These are phyloP conservation scores for Epizoanthus ramosus DNA, from an alignment of 92 coral and sea anemone genomes.

Conservation along the genomic window DNA sequence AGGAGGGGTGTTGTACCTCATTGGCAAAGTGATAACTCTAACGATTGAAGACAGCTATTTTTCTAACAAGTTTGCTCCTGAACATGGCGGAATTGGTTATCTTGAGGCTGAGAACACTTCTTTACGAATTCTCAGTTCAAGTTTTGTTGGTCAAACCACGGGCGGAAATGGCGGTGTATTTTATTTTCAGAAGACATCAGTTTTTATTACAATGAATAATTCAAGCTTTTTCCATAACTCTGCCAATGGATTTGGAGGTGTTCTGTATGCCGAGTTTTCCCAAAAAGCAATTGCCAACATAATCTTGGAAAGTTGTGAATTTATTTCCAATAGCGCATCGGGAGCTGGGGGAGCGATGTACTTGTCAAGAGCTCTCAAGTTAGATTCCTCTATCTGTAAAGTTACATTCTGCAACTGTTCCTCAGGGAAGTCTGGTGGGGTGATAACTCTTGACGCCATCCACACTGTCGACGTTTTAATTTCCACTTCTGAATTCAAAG, in stretches of 20 bases:
- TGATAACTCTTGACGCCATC: not conserved
- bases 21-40: conserved; percentile 2
- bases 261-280: not conserved
- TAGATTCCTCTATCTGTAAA: not conserved
- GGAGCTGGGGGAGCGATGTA: conserved; percentile 41
- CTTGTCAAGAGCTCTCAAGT: not conserved
- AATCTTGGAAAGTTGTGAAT: conserved; percentile 12
- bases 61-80: not conserved
- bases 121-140: conserved; percentile 9
- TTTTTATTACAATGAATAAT: conserved; percentile 1
- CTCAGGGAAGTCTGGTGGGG: not conserved
- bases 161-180: conserved; percentile 26
- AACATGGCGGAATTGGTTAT: conserved; percentile 35
- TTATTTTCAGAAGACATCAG: not conserved
- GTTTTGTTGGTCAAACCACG: conserved; percentile 2
- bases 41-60: conserved; percentile 22
- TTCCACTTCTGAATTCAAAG: not conserved
- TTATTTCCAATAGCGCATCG: conserved; percentile 20
- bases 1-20: conserved; percentile 32
- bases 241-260: conserved; percentile 28
- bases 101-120: conserved; percentile 4
- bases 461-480: conserved; percentile 8
- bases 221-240: conserved; percentile 28
- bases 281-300: not conserved
- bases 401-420: conserved; percentile 26